Base-by-base conservation (phyloP, 1,140 invertebrate species). In the Melanaphis sacchari region DNA sequence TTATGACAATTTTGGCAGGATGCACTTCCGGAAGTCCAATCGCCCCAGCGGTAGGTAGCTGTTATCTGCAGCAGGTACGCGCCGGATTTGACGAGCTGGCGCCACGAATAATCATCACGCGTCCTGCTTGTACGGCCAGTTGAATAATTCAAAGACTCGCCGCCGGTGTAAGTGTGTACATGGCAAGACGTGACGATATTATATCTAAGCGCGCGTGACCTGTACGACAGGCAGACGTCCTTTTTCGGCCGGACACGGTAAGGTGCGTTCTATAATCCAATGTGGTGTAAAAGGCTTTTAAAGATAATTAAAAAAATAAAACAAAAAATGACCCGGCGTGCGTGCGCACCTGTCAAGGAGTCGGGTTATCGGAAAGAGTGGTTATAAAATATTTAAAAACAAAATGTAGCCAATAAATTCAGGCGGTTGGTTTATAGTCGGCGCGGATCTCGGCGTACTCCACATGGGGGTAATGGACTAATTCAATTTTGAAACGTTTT, bases 351-450 rank as follows among this genome's bases (percentile, higher is more conserved):
- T 2, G 11, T 8, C 54, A 5, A 59, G 43, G 18, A 81, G 41
- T 38, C 9, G 31, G 38, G 81, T 49, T 81, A 82, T 91, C 41
- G 36, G 81, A 82, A 93, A 93, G 31, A 90, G 90, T 54, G 81
- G 81, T 84, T 24, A 46, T 93, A 93, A 93, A 93, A 93, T 93
- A 93, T 93, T 93, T 84, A 93, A 84, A 93, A 82, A 52, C 76
- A 40, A 93, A 93, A 81, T 85, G 91, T 40, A 38, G 91, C 82
- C 91, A 7, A 92, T 92, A 92, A 92, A 92, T 92, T 92, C 49
- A 1, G 22, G 15, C 11, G 52, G 22, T 66, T 41, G 41, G 89
- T 66, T 24, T 36, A 52, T 11, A 49, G 46, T 15, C 8, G 36
- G 22, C 1, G 21, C 15, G 15, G 38, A 3, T 8, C 49, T 7